A percentile compares a stretch with the other conserved stretches of the same genome.
These are phyloP conservation scores for Unio delphinus DNA, from an alignment of 2,888 invertebrate genomes.

Conservation along the genomic window DNA sequence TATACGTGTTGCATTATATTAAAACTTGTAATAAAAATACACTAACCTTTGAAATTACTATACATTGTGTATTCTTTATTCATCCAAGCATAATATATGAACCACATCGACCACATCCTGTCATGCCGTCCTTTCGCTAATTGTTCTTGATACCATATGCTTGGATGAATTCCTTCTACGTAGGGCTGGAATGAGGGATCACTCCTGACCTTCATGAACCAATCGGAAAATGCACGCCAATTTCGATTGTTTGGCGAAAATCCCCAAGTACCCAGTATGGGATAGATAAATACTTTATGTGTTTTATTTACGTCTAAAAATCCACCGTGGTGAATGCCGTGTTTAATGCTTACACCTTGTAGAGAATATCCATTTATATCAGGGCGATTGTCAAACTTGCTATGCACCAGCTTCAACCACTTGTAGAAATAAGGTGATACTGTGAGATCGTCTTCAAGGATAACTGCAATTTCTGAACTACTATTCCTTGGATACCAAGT, in stretches of 20 bases:
- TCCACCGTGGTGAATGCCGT: slow-evolving; percentile 19
- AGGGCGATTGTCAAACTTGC: slow-evolving; percentile 23
- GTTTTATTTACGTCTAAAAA: slow-evolving; percentile 16
- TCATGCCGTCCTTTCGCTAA: slow-evolving; percentile 26
- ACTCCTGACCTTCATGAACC: slow-evolving; percentile 24
- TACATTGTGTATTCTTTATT: slow-evolving; percentile 34
- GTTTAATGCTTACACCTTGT: slow-evolving; percentile 34
- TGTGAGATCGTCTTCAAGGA: slow-evolving; percentile 53
- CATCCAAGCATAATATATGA: slow-evolving; percentile 40
- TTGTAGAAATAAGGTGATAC: slow-evolving; percentile 44
- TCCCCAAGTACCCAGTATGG: slow-evolving; percentile 44
- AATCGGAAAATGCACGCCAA: slow-evolving; percentile 32
- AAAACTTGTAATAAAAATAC: too few relatives aligned
- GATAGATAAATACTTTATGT: slow-evolving; percentile 35
- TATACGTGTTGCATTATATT: too few relatives aligned
- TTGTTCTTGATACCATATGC: slow-evolving; percentile 41
- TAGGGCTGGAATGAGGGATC: slow-evolving; percentile 34
- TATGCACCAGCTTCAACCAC: slow-evolving; percentile 45
- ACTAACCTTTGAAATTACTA: slow-evolving; percentile 18
- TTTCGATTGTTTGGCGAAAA: slow-evolving; percentile 37
- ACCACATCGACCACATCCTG: slow-evolving; percentile 58
- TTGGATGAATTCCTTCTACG: slow-evolving; percentile 43
- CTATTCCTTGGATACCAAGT: slow-evolving; percentile 40
- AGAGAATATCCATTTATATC: slow-evolving; percentile 41
- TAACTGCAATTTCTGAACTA: slow-evolving; percentile 40